Conservation (phyloP, 1,140 invertebrate species). For the Trichomalopsis sarcophagae region DNA sequence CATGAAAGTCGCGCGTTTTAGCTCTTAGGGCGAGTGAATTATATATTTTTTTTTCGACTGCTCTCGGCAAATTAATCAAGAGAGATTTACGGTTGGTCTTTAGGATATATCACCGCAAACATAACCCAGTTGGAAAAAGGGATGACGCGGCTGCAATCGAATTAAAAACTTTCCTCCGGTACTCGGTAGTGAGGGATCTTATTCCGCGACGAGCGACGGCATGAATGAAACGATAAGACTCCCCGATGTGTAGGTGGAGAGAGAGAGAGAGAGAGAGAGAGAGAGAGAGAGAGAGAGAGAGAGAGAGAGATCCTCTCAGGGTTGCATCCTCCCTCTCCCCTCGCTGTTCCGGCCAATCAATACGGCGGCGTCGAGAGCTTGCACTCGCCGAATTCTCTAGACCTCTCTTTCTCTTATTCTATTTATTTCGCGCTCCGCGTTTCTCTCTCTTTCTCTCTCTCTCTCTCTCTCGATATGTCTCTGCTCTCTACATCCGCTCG, state of each 20-base stretch:
- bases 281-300: not conserved
- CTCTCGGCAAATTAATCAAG: not conserved
- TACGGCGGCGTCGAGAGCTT: conserved; percentile 40
- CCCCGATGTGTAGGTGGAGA: not conserved
- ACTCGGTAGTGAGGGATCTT: not conserved
- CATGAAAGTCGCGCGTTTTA: not conserved
- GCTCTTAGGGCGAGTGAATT: conserved; percentile 2
- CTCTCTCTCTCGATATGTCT: conserved; percentile 8
- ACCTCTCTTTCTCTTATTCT: not conserved
- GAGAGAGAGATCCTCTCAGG: not conserved
- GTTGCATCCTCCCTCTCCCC: not conserved
- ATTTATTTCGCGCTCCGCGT: conserved; percentile 20
- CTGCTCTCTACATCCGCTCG: not conserved
- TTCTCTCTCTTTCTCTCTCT: not conserved
- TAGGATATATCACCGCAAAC: not conserved
- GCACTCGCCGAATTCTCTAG: conserved; percentile 42
- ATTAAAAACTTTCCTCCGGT: not conserved
- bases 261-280: not conserved
- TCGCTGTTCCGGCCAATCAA: conserved; percentile 40
- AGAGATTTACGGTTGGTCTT: not conserved
- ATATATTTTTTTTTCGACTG: conserved; percentile 7
- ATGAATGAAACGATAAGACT: conserved; percentile 50
- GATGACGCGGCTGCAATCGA: not conserved
- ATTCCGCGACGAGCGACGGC: conserved; percentile 2
- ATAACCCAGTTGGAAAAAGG: too few relatives aligned